A percentile compares a stretch with the other conserved stretches of the same genome.
These are phyloP conservation scores for Lutjanus campechanus DNA, from an alignment of 2,797 vertebrate species.

Conservation along the genomic window DNA sequence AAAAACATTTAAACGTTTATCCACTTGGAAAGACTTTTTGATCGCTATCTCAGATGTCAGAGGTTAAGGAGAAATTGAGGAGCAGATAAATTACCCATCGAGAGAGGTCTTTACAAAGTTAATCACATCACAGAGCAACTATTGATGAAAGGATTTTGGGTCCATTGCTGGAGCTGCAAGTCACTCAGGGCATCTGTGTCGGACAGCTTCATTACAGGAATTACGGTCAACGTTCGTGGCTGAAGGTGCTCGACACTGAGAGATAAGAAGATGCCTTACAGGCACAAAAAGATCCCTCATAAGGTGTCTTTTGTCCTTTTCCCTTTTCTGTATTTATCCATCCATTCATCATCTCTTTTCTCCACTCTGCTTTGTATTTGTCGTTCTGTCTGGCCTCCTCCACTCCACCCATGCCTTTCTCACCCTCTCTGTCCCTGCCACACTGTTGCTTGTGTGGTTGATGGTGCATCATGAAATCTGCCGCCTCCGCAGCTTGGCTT, in stretches of 20 bases:
- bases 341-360: conserved; percentile 38
- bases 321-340: conserved; percentile 15
- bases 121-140: conserved; percentile 30
- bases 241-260: background rate
- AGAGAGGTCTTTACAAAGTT: conserved; percentile 31
- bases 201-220: conserved; percentile 42
- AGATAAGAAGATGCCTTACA: background rate
- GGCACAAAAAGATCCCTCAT: conserved; percentile 14
- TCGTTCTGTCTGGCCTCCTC: conserved; percentile 34
- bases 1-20: background rate
- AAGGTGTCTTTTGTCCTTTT: background rate
- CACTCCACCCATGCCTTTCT: conserved; percentile 41
- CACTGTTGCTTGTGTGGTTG: conserved; percentile 53
- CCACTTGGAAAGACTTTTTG: background rate
- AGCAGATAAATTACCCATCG: conserved; percentile 18
- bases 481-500: conserved; percentile 65
- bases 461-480: conserved; percentile 66
- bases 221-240: background rate
- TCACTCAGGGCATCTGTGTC: conserved; percentile 56
- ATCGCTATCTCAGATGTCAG: conserved; percentile 7
- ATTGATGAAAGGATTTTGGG: conserved; percentile 33
- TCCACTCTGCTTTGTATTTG: conserved; percentile 39
- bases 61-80: background rate
- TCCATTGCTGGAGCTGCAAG: conserved; percentile 33
- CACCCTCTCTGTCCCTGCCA: conserved; percentile 38